Evolutionary conservation across 2,888 invertebrate species (phyloP), one percentile per base, ranked within the genome.

Genomic region (Augochlorella aurata): DNA sequence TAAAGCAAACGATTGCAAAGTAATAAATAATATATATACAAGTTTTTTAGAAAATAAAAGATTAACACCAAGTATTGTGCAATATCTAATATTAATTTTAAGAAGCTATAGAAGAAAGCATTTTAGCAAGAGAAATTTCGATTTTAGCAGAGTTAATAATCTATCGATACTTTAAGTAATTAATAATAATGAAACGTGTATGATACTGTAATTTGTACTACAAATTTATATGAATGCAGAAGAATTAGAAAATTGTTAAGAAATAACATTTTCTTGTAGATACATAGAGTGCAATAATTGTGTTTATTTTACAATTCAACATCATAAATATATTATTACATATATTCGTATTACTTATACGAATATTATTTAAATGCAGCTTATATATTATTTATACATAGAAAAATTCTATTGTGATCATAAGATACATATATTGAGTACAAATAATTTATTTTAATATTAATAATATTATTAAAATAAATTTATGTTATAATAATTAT

Each of bases 11-110:
- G 21, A 52, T 50, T 50, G 58, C 49, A 21, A 82, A 80, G 44
- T 76, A 78, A 78, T 74, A 74, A 82, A 61, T 79, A 74, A 86
- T 24, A 67, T 80, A 72, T 77, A 87, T 49, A 83, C 79, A 82
- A 83, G 77, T 81, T 81, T 85, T 83, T 65, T 83, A 86, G 69
- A 81, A 63, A 74, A 82, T 85, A 84, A 88, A 85, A 77, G 78
- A 81, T 85, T 87, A 87, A 90, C 89, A 90, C 90, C 90, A 90
- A 90, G 76, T 82, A 84, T 89, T 73, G 85, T 74, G 89, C 89
- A 89, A 89, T 90, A 89, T 86, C 77, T 79, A 81, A 79, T 80
- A 87, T 74, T 78, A 75, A 79, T 76, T 79, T 66, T 74, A 80
- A 82, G 83, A 81, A 82, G 74, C 74, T 58, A 74, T 78, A 71